Base-by-base conservation (phyloP, 2,797 vertebrate species). In the Alca torda region DNA sequence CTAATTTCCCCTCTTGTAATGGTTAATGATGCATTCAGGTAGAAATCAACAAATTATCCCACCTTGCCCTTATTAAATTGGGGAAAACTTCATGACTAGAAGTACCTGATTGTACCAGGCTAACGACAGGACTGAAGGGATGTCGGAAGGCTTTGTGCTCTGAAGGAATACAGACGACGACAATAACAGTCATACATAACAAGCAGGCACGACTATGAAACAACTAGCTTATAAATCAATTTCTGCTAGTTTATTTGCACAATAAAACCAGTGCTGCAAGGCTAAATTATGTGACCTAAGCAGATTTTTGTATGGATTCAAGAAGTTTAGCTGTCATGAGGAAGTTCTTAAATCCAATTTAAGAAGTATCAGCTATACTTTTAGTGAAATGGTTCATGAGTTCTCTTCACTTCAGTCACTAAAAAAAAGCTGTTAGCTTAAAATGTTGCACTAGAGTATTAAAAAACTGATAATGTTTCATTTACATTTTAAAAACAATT, bases 1-100 rank as follows among this genome's bases (percentile, higher is more conserved):
- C 87, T 91, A 69, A 80, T 85, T 93, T 89, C 96, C 48, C 82
- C 81, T 91, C 90, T 72, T 90, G 95, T 68, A 95, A 93, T 24
- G 13, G 74, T 72, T 95, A 96, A 96, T 83, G 73, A 93, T n/a
- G 77, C 84, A 84, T 93, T 90, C 95, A 97, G 97, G 97, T 97
- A 96, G 90, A 80, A 95, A 94, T 41, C 92, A 79, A 90, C 80
- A 96, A 88, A 35, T 87, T 89, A 93, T 53, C 84, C 61, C 48
- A 78, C 75, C 48, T 69, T 59, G 72, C 51, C 37, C 94, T 94
- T 87, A 93, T 76, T 64, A 41, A 26, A 60, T 0, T 13, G 41
- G 28, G 61, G 39, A 41, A 77, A 86, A 54, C n/a, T 39, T 68
- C 23, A 11, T 4, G n/a, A 80, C 31, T 54, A 59, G 45, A 39